These are phyloP conservation scores for Proterorhinus semilunaris DNA, from an alignment of 2,113 vertebrate species.

Conservation along the genomic window DNA sequence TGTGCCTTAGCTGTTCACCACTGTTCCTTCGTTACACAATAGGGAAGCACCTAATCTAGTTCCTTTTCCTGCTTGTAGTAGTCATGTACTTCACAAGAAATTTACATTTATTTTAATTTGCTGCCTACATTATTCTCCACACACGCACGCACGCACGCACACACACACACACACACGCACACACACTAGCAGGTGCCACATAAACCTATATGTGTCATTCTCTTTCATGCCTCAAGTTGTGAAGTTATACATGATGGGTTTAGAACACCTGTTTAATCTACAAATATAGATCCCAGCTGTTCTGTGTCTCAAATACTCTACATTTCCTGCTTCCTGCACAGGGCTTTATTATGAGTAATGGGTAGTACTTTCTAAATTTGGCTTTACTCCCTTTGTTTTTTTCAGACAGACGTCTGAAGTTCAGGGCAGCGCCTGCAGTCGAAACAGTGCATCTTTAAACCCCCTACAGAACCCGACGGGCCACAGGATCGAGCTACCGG, in stretches of 20 bases:
- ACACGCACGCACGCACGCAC: no score
- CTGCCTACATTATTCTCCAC: no score
- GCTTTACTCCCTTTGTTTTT: conserved; percentile 33
- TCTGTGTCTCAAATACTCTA: conserved; percentile 32
- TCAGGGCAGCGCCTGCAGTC: conserved; percentile 76
- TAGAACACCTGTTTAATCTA: background rate
- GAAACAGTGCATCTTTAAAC: conserved; percentile 66
- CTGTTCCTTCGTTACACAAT: no score
- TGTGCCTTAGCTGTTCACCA: no score
- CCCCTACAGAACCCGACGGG: conserved; percentile 65
- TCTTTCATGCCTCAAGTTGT: no score
- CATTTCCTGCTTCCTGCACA: conserved; percentile 50
- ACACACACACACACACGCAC: no score
- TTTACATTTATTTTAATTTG: no score
- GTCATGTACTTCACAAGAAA: no score
- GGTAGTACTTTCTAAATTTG: conserved; percentile 19
- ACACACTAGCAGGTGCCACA: no score
- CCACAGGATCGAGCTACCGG: conserved; percentile 84
- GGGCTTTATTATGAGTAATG: conserved; percentile 64
- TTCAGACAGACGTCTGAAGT: conserved; percentile 79
- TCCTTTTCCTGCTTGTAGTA: no score
- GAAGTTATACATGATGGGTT: background rate
- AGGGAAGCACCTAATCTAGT: no score
- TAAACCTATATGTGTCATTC: no score
- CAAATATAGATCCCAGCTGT: conserved; percentile 30